phyloP scores from a whole-genome alignment of 2,797 vertebrate genomes.

The Pogonophryne albipinna region DNA sequence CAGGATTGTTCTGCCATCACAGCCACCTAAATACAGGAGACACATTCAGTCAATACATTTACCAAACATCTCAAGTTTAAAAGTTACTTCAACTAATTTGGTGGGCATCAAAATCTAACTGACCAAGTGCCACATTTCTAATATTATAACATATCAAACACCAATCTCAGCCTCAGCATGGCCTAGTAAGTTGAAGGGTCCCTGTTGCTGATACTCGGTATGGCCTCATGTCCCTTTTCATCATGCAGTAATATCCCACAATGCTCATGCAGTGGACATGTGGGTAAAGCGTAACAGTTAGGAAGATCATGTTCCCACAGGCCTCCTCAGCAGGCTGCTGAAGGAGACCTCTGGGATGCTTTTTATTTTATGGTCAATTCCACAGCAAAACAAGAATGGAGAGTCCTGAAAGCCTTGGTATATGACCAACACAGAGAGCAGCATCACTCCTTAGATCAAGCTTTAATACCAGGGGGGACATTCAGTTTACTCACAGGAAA shows the following conservation, averaged over 20 bases:
- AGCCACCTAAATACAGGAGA: not conserved
- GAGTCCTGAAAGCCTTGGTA: conserved; percentile 88
- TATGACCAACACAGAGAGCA: no score
- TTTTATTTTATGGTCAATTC: conserved; percentile 93
- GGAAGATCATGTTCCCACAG: conserved; percentile 71
- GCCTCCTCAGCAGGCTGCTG: conserved; percentile 54
- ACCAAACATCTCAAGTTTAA: not conserved
- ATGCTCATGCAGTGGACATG: not conserved
- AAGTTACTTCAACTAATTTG: no score
- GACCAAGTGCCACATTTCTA: no score
- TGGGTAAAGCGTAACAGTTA: no score
- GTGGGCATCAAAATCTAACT: no score
- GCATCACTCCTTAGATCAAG: no score
- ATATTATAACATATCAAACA: no score
- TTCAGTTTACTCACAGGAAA: no score
- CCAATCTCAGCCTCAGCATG: no score
- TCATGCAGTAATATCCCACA: conserved; percentile 60
- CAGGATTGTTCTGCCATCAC: not conserved
- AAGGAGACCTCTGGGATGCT: conserved; percentile 63
- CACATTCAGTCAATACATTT: not conserved
- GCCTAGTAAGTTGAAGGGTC: no score
- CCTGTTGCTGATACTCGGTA: no score
- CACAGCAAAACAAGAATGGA: conserved; percentile 91
- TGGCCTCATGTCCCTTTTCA: not conserved
- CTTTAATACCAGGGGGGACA: no score